Base-by-base conservation (phyloP, 2,888 invertebrate genomes). In the Nomada goodeniana region DNA sequence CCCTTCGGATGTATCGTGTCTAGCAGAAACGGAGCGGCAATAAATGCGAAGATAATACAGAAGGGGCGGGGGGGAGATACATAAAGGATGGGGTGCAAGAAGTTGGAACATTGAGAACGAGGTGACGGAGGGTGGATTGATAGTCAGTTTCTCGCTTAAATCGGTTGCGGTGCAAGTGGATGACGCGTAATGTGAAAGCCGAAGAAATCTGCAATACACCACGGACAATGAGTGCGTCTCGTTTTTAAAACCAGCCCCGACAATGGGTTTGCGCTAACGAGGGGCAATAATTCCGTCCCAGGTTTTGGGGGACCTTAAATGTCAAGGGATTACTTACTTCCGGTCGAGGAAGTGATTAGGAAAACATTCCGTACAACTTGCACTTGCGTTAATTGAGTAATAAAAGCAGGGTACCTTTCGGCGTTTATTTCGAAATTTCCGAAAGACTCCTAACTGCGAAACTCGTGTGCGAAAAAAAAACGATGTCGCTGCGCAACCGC, bases 201-300 rank as follows among this genome's bases (percentile, higher is more conserved):
- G 77, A 72, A 83, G 87, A 85, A 85, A 80, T 36, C 86, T 81
- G 87, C 85, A 88, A 89, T 88, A 81, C 80, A 89, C 86, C 80
- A 82, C 83, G 68, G 73, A 79, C 81, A 83, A 86, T 82, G 83
- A 86, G 77, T 65, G 67, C 63, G 68, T 57, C 82, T 47, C 68
- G 63, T 70, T 83, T 52, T 72, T 67, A 67, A 80, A 65, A 68
- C 50, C 59, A 11, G 2, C 3, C 47, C 47, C 36, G 60, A 42
- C 29, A 70, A 44, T 59, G 57, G 63, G 72, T 57, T 69, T 57
- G 5, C 10, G 47, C 68, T 86, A 88, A 88, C 84, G 80, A 83
- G 72, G 76, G 47, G 55, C 78, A 57, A 55, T 71, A 75, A 36
- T 36, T 7, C 5, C 15, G 13, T 15, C 3, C 3, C 47, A 15